These are phyloP conservation scores for Phorcus lineatus DNA, from an alignment of 2,888 invertebrate species.

Conservation along the genomic window DNA sequence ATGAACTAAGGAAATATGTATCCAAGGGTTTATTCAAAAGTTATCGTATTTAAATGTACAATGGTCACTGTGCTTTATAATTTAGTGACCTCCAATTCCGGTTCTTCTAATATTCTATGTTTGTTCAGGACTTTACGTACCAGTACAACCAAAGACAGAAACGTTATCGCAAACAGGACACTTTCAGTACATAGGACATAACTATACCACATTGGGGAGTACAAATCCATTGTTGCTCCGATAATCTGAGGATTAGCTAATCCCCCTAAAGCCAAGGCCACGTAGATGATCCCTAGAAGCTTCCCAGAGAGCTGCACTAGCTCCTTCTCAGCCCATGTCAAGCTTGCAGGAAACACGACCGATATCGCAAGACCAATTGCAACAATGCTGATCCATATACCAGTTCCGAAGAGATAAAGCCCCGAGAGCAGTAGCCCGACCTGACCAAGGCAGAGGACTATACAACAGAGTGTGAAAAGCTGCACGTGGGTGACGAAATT, in stretches of 20 bases:
- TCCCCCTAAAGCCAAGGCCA: constrained; percentile 40
- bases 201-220: constrained; percentile 44
- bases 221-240: constrained; percentile 49
- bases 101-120: background rate
- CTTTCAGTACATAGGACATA: constrained; percentile 43
- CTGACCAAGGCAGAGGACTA: constrained; percentile 19
- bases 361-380: constrained; percentile 49
- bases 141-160: background rate
- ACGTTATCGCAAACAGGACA: background rate
- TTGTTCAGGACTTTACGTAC: background rate
- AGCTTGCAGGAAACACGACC: constrained; percentile 48
- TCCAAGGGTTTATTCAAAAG: no score
- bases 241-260: constrained; percentile 51
- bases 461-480: constrained; percentile 32
- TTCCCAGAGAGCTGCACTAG: constrained; percentile 48
- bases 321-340: constrained; percentile 53
- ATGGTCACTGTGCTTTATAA: no score
- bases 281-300: constrained; percentile 46
- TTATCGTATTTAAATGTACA: no score
- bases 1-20: no score
- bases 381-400: constrained; percentile 47
- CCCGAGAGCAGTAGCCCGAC: constrained; percentile 35
- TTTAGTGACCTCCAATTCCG: no score
- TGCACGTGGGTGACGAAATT: constrained; percentile 33
- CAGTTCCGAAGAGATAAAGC: constrained; percentile 19